Evolutionary conservation across 2,888 invertebrate genomes (phyloP).

Genomic region (Chydorus sphaericus): DNA sequence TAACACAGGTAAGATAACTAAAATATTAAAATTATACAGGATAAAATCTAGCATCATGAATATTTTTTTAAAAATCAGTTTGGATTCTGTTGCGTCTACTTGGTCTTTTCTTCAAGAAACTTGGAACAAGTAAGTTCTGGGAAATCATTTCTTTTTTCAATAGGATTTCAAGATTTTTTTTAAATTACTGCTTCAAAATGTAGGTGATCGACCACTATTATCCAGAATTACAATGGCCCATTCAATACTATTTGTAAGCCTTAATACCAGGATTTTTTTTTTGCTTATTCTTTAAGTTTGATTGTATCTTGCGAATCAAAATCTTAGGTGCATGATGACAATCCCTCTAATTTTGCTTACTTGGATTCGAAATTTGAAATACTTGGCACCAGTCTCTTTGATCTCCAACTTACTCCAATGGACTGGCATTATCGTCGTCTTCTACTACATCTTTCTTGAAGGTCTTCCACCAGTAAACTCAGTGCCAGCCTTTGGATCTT

Average conservation of each 20-base stretch:
- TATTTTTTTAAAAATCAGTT: no score
- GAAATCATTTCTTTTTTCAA: not conserved
- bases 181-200: no score
- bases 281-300: slow-evolving; percentile 30
- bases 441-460: slow-evolving; percentile 68
- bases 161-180: no score
- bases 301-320: no score
- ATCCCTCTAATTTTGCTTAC: slow-evolving; percentile 56
- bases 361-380: slow-evolving; percentile 66
- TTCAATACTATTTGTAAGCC: no score
- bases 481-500: slow-evolving; percentile 46
- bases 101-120: slow-evolving; percentile 80
- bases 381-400: slow-evolving; percentile 70
- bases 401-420: slow-evolving; percentile 69
- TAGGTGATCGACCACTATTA: no score
- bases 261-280: no score
- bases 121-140: slow-evolving; percentile 49
- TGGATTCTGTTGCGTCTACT: slow-evolving; percentile 92
- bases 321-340: slow-evolving; percentile 37
- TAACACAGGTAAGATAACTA: no score
- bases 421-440: slow-evolving; percentile 62
- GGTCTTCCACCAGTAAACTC: slow-evolving; percentile 45
- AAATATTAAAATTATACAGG: no score
- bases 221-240: no score
- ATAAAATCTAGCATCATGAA: no score